A percentile compares a stretch with the other conserved stretches of the same genome.
Evolutionary conservation across 2,113 vertebrate genomes (phyloP).

Genomic region (Machaerirhynchus nigripectus): DNA sequence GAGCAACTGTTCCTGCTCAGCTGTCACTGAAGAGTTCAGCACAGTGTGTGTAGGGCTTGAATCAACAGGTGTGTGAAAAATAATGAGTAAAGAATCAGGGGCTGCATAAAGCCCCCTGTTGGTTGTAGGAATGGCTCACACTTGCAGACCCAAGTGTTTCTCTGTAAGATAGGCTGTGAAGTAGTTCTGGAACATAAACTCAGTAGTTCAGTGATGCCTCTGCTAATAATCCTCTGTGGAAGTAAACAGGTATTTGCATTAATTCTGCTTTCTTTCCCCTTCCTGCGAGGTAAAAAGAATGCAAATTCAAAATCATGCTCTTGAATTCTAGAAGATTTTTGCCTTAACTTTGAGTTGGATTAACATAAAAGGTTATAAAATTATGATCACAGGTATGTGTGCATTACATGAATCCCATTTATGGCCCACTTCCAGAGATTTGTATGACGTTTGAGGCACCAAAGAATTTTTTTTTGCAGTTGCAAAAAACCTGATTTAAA

Average conservation of each 20-base stretch:
- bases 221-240: constrained; percentile 10
- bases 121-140: background rate
- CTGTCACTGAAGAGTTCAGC: background rate
- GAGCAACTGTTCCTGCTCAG: background rate
- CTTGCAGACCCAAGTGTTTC: background rate
- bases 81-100: background rate
- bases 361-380: constrained; percentile 27
- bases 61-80: background rate
- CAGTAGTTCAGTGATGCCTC: background rate
- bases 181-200: background rate
- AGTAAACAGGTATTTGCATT: background rate
- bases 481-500: background rate
- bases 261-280: background rate
- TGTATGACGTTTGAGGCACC: constrained; percentile 8
- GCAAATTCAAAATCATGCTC: background rate
- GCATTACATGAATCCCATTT: background rate
- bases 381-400: constrained; percentile 61
- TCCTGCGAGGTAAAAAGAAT: background rate
- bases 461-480: constrained; percentile 40
- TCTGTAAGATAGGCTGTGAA: background rate
- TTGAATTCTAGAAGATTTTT: background rate
- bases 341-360: constrained; percentile 30
- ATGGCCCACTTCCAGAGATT: background rate
- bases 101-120: background rate
- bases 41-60: background rate